These are phyloP conservation scores for Zaprionus vittiger DNA, from an alignment of 1,140 invertebrate species.

Conservation along the genomic window DNA sequence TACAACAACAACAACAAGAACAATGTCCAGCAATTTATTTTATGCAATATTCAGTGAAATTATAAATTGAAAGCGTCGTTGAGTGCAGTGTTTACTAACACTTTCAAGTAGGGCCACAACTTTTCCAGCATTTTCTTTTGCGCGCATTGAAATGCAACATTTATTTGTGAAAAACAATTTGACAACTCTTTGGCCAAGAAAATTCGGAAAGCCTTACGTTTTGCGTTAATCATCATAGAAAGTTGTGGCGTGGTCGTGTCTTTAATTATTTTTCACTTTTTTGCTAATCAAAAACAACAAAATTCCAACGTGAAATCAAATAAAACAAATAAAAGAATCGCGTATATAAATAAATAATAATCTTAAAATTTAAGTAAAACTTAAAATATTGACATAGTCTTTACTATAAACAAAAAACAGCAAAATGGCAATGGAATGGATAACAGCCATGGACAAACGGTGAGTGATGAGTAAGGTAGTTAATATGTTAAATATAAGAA, in stretches of 20 bases:
- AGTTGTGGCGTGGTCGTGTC: conserved; percentile 38
- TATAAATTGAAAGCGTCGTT: conserved; percentile 45
- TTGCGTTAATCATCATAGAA: conserved; percentile 29
- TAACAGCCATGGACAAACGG: conserved; percentile 85
- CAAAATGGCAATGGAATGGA: conserved; percentile 85
- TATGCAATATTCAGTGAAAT: conserved; percentile 39
- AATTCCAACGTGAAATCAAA: conserved; percentile 11
- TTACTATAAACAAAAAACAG: conserved; percentile 6
- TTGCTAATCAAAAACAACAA: conserved; percentile 1
- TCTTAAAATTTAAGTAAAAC: conserved; percentile 1
- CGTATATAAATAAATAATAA: neutral
- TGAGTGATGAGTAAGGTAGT: conserved; percentile 43
- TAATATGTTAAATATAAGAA: neutral
- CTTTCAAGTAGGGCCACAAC: conserved; percentile 38
- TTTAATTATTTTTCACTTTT: conserved; percentile 23
- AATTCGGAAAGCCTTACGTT: conserved; percentile 35
- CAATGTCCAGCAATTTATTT: conserved; percentile 21
- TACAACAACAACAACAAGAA: conserved; percentile 13
- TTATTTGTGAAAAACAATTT: conserved; percentile 47
- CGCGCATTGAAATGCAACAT: conserved; percentile 43
- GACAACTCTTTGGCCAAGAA: conserved; percentile 22
- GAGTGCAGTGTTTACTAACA: conserved; percentile 44
- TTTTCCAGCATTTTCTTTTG: conserved; percentile 51
- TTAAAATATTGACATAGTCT: conserved; percentile 4
- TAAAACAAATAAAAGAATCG: neutral